Evolutionary conservation across 2,888 invertebrate species (phyloP).

Genomic region (Chloromyia formosa): DNA sequence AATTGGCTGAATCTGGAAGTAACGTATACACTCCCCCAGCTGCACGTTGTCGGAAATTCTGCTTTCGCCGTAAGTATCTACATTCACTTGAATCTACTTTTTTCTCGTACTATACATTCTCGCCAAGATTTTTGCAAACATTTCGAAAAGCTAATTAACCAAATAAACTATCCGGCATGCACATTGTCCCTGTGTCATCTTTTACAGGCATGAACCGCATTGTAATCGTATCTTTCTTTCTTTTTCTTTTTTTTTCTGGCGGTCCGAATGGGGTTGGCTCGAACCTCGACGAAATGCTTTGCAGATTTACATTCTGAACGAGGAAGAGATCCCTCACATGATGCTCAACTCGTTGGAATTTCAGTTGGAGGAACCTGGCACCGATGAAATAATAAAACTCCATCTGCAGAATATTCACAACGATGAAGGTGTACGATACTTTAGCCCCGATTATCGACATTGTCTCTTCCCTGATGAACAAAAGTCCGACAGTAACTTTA

Average conservation of each 20-base stretch:
- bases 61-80: slow-evolving; percentile 48
- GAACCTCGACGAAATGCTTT: no score
- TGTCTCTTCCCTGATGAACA: slow-evolving; percentile 76
- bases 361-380: slow-evolving; percentile 41
- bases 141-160: not conserved
- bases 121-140: not conserved
- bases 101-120: not conserved
- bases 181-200: no score
- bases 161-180: not conserved
- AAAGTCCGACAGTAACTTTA: slow-evolving; percentile 68
- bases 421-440: slow-evolving; percentile 69
- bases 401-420: slow-evolving; percentile 71
- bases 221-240: no score
- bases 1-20: slow-evolving; percentile 57
- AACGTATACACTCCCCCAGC: slow-evolving; percentile 53
- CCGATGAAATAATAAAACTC: slow-evolving; percentile 48
- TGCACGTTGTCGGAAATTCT: slow-evolving; percentile 53
- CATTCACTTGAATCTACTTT: not conserved
- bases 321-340: slow-evolving; percentile 59
- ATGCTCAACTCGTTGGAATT: slow-evolving; percentile 51
- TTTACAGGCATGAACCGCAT: no score
- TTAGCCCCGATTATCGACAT: slow-evolving; percentile 70
- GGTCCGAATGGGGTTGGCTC: no score
- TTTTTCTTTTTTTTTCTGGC: no score
- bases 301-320: slow-evolving; percentile 56